A percentile compares a stretch with the other conserved stretches of the same genome.
phyloP scores from a whole-genome alignment of 2,113 vertebrate genomes.

The Felis chaus region DNA sequence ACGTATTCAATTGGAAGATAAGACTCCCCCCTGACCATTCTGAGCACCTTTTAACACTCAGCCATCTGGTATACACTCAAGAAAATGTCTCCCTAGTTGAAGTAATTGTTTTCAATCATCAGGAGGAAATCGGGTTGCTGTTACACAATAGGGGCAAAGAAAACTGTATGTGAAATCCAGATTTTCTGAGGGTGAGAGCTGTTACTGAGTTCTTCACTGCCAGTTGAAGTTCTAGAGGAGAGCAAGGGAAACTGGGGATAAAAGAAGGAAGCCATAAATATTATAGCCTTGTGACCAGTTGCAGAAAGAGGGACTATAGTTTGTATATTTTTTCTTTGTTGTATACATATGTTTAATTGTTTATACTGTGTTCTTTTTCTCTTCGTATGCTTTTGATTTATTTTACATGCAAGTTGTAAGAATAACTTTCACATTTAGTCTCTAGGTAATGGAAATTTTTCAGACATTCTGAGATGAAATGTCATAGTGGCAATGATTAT shows the following conservation, averaged over 20 bases:
- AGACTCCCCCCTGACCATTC: neutral
- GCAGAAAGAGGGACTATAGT: neutral
- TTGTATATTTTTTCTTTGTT: neutral
- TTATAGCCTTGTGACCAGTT: neutral
- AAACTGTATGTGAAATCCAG: neutral
- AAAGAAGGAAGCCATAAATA: neutral
- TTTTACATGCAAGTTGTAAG: neutral
- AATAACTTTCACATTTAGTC: neutral
- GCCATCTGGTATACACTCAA: neutral
- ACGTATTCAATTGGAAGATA: neutral
- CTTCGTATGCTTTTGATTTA: neutral
- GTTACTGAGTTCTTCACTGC: neutral
- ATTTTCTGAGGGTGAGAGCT: neutral
- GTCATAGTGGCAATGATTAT: neutral
- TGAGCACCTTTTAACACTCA: neutral
- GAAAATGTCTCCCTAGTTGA: neutral
- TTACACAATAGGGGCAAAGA: neutral
- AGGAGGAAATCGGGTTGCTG: neutral
- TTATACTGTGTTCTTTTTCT: neutral
- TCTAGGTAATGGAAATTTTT: neutral
- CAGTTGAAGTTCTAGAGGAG: neutral
- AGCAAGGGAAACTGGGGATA: neutral
- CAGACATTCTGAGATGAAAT: neutral
- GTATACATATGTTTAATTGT: neutral
- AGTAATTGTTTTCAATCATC: neutral